Evolutionary conservation across 2,888 invertebrate species (phyloP), one percentile per base, ranked within the genome.

Genomic region (Reticulitermes lucifugus): DNA sequence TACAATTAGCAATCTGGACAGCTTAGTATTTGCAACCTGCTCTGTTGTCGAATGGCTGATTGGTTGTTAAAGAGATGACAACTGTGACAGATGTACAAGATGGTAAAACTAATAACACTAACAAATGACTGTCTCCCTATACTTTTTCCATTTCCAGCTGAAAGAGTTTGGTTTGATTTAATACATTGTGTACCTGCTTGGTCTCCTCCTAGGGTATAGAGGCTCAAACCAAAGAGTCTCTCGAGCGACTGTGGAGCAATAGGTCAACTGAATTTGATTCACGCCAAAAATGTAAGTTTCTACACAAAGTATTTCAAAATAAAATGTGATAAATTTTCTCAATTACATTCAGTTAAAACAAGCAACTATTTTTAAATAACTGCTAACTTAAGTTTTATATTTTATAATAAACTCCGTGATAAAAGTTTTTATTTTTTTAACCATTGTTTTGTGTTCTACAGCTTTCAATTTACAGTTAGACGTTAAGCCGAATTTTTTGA

Each of bases 241-340:
- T 94, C 90, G 98, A 98, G 93, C 97, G 97, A 93, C 93, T 93
- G 90, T 98, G 98, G 98, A 93, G 95, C 89, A 96, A 97, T 92
- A 96, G 95, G 92, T 94, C 95, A 92, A 95, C 96, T 89, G 96
- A 96, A 92, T 97, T 97, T 93, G 95, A 95, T 91, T 95, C 95
- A 92, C 96, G 98, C 91, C 96, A 96, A 92, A 96, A 96, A 94
- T 93, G 97, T 97, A 94, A 94, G 96, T 94, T 89, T 77, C 51
- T 77, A 77, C 6, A 77, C 25, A 65, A 1, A 65, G 25, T 65
- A 25, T 25, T 25, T 65, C 35, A 73, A 29, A 73, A 41, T 73
- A 73, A 65, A 6, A 65, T 65, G 55, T 55, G 55, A 18, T 55
- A 55, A 55, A 55, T 18, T 55, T 55, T 55, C 18, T 18, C 55